These are phyloP conservation scores for Trididemnum nubilum DNA, from an alignment of 23 tunicate genomes.

Conservation along the genomic window DNA sequence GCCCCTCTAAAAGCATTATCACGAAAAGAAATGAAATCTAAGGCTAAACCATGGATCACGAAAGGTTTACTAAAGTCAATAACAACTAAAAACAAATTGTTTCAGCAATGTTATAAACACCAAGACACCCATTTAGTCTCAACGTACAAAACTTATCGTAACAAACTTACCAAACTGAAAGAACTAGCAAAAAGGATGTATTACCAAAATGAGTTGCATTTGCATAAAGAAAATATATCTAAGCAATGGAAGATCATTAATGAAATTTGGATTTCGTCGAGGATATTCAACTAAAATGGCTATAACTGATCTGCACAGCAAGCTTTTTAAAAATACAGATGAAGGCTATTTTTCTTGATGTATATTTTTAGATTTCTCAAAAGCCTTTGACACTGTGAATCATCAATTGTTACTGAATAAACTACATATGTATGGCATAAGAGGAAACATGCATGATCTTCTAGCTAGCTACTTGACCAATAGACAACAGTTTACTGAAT, in stretches of 20 bases:
- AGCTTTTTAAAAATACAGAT: background rate
- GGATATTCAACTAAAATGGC: background rate
- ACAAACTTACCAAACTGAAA: background rate
- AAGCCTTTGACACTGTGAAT: background rate
- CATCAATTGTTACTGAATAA: background rate
- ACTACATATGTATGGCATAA: background rate
- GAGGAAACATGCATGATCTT: background rate
- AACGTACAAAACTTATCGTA: background rate
- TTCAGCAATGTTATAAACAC: background rate
- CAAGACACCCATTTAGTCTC: background rate
- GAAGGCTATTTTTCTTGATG: background rate
- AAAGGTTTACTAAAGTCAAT: background rate
- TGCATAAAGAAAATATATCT: background rate
- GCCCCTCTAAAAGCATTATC: background rate
- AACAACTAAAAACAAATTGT: background rate
- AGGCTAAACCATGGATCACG: background rate
- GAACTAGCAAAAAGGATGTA: background rate
- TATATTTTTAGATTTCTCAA: background rate
- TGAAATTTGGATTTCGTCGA: background rate
- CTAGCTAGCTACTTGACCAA: background rate
- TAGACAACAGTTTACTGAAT: background rate
- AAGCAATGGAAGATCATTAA: background rate
- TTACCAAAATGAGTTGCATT: background rate
- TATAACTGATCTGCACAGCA: background rate
- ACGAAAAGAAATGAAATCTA: background rate